A percentile compares a stretch with the other conserved stretches of the same genome.
These are phyloP conservation scores for Platanista minor DNA, from an alignment of 2,113 vertebrate genomes.

Conservation along the genomic window DNA sequence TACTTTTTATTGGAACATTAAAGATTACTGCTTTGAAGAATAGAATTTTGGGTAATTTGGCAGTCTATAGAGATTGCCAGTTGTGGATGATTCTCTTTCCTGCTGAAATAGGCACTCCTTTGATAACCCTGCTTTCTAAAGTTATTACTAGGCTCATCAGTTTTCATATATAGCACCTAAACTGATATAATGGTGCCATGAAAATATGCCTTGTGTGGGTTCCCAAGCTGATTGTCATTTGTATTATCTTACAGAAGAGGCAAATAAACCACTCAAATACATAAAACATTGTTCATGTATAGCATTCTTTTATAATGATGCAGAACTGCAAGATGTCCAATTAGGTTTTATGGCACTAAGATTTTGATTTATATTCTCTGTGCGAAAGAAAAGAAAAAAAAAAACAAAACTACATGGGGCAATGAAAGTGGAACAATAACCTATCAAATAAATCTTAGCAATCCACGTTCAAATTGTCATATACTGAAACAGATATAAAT, in stretches of 20 bases:
- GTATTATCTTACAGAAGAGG: conserved; percentile 42
- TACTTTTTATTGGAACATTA: conserved; percentile 75
- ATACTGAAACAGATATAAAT: conserved; percentile 15
- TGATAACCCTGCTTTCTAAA: conserved; percentile 44
- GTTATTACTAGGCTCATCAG: conserved; percentile 34
- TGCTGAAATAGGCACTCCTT: conserved; percentile 71
- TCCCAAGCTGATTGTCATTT: conserved; percentile 51
- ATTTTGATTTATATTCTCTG: conserved; percentile 58
- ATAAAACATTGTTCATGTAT: background rate
- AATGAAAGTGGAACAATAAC: conserved; percentile 1
- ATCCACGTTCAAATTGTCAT: conserved; percentile 7
- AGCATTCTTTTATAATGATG: conserved; percentile 31
- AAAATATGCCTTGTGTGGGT: conserved; percentile 56
- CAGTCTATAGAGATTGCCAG: conserved; percentile 54
- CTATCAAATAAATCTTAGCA: conserved; percentile 44
- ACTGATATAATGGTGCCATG: conserved; percentile 29
- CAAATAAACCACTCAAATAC: conserved; percentile 21
- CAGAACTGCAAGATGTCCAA: conserved; percentile 41
- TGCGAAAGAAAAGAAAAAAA: conserved; percentile 5
- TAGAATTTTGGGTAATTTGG: conserved; percentile 67
- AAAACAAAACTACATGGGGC: background rate
- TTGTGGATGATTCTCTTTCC: conserved; percentile 55
- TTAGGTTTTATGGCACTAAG: conserved; percentile 32
- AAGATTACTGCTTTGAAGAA: conserved; percentile 68
- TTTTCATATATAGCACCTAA: conserved; percentile 44